Conservation (phyloP, 2,888 invertebrate genomes). For the Bruchidius siliquastri region DNA sequence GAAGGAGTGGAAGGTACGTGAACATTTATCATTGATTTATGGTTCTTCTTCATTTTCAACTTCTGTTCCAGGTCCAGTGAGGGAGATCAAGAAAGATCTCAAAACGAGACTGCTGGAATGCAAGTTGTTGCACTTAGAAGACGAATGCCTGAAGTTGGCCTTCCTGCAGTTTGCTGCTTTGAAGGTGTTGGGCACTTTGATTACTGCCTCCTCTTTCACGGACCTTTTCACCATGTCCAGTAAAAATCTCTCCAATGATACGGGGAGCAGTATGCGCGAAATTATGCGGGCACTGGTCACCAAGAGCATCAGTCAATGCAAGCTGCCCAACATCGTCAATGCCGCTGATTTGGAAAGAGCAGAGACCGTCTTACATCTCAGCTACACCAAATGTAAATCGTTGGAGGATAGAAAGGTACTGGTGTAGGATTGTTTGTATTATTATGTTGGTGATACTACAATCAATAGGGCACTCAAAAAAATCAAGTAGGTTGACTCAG, state of each 20-base stretch:
- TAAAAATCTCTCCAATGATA: conserved; percentile 32
- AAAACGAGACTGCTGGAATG: conserved; percentile 38
- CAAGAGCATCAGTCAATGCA: conserved; percentile 48
- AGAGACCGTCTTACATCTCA: conserved; percentile 47
- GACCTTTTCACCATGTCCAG: conserved; percentile 53
- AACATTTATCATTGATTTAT: no score
- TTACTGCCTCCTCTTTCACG: conserved; percentile 52
- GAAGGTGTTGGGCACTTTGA: conserved; percentile 50
- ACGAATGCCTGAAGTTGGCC: conserved; percentile 47
- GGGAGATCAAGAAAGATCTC: conserved; percentile 14
- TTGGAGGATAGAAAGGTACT: conserved; percentile 25
- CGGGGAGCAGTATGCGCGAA: conserved; percentile 33
- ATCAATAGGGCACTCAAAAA: no score
- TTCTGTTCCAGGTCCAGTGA: not conserved
- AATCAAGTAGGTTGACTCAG: no score
- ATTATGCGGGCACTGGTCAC: conserved; percentile 47
- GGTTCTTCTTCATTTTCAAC: not conserved
- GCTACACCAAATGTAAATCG: conserved; percentile 41
- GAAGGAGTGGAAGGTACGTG: conserved; percentile 18
- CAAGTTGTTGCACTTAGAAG: conserved; percentile 48
- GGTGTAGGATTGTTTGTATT: no score
- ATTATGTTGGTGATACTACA: no score
- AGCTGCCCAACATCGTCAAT: conserved; percentile 46
- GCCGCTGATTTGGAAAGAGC: conserved; percentile 50
- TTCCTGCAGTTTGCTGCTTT: conserved; percentile 55